These are phyloP conservation scores for Lagocephalus sceleratus DNA, from an alignment of 2,797 vertebrate genomes.

Conservation along the genomic window DNA sequence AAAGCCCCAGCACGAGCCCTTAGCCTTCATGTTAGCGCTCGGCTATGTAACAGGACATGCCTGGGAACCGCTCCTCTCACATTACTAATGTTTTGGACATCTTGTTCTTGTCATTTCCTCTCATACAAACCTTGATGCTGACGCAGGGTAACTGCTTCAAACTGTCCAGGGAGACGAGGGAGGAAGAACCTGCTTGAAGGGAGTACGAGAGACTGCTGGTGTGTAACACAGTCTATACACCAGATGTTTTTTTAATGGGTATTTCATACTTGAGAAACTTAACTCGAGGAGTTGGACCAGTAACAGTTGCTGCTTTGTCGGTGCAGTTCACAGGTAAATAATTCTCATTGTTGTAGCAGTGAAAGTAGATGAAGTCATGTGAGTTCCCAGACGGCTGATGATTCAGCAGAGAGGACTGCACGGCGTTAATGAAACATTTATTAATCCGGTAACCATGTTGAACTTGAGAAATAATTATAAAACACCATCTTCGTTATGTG, in stretches of 20 bases:
- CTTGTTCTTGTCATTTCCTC: conserved; percentile 70
- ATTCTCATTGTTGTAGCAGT: no score
- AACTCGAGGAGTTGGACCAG: conserved; percentile 19
- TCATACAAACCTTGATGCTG: conserved; percentile 57
- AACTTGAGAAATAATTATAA: no score
- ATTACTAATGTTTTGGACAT: conserved; percentile 75
- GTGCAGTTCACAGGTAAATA: conserved; percentile 4
- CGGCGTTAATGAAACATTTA: no score
- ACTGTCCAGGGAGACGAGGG: conserved; percentile 38
- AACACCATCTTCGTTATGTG: no score
- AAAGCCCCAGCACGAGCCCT: conserved; percentile 41
- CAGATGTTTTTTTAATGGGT: conserved; percentile 48
- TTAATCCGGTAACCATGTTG: no score
- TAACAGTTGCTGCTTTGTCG: conserved; percentile 8
- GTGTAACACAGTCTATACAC: conserved; percentile 26
- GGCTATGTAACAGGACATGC: conserved; percentile 61
- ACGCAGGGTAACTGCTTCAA: conserved; percentile 54
- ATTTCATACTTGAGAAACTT: conserved; percentile 37
- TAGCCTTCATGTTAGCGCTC: conserved; percentile 53
- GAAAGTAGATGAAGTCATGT: not conserved
- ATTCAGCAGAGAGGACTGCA: not conserved
- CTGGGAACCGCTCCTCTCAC: conserved; percentile 66
- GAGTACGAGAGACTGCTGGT: conserved; percentile 25
- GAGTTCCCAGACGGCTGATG: not conserved
- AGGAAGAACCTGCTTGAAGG: conserved; percentile 15